Base-by-base conservation (phyloP, 2,797 vertebrate species). In the Urophycis tenuis region DNA sequence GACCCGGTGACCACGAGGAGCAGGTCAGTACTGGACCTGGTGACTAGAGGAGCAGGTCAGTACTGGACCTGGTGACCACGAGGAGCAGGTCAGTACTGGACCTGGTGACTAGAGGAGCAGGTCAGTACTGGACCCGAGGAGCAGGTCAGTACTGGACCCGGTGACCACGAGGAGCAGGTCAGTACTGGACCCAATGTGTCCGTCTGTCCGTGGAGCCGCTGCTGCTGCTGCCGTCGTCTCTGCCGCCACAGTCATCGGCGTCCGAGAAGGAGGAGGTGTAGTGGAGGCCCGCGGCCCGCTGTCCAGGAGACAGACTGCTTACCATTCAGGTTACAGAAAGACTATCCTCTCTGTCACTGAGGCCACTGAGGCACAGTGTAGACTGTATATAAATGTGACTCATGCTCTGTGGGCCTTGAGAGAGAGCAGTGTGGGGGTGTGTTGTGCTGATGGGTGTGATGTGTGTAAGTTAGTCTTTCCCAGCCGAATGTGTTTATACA, bases 231-330 rank as follows among this genome's bases (percentile, higher is more conserved):
- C 87, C 88, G 45, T 84, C 81, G 0, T 84, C 81, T 73, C 93
- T 89, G 1, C 91, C 90, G 1, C 90, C 86, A 80, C 86, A 89
- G 82, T 90, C 90, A 71, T 92, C 93, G 0, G 89, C 88, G 3
- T 90, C 91, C 0, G 92, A 91, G 88, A 92, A 90, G 49, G 92
- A 91, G 3, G 92, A 91, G 78, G 82, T 89, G 80, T 91, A 91
- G 83, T 92, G 89, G 53, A 90, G 88, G 25, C 90, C 88, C 0
- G 91, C 91, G 72, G 91, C 86, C 32, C 89, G 82, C 82, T 92
- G n/a, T n/a, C n/a, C n/a, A n/a, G n/a, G n/a, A 35, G 34, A 35
- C 34, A 35, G 34, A 35, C 34, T 3, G 34, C 3, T 35, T 35
- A 35, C 34, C 3, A 35, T 35, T 35, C 34, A 35, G 3, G 34